phyloP scores from a whole-genome alignment of 2,888 invertebrate species.

The Caenorhabditis auriculariae region DNA sequence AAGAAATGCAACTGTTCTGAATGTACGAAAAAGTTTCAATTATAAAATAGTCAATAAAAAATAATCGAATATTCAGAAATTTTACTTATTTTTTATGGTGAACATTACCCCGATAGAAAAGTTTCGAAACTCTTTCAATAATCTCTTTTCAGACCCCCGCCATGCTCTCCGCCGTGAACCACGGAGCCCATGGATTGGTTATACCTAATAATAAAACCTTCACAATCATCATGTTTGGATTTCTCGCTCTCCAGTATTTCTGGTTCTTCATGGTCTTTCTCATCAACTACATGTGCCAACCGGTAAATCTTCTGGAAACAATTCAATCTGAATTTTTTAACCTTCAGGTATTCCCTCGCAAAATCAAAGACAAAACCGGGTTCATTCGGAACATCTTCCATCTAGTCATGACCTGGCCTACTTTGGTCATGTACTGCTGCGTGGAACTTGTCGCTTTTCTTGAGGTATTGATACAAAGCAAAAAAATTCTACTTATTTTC shows the following conservation, averaged over 20 bases:
- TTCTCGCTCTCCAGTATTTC: constrained; percentile 52
- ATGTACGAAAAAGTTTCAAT: no score
- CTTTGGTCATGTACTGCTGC: constrained; percentile 51
- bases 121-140: no score
- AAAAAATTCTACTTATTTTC: neutral
- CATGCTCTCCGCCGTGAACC: constrained; percentile 39
- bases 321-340: neutral
- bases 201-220: constrained; percentile 46
- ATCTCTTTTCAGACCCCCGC: constrained; percentile 43
- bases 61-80: no score
- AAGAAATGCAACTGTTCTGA: no score
- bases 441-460: constrained; percentile 54
- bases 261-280: constrained; percentile 52
- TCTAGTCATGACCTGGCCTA: constrained; percentile 51
- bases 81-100: no score
- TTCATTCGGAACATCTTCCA: constrained; percentile 54
- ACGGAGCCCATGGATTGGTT: constrained; percentile 42
- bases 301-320: constrained; percentile 21
- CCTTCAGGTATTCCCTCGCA: constrained; percentile 47
- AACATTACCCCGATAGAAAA: no score
- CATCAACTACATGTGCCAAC: constrained; percentile 48
- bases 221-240: constrained; percentile 53
- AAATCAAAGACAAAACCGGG: constrained; percentile 50
- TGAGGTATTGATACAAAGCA: constrained; percentile 23
- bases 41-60: no score